These are phyloP conservation scores for Cerastis rubricosa DNA, from an alignment of 2,888 invertebrate genomes.

Conservation along the genomic window DNA sequence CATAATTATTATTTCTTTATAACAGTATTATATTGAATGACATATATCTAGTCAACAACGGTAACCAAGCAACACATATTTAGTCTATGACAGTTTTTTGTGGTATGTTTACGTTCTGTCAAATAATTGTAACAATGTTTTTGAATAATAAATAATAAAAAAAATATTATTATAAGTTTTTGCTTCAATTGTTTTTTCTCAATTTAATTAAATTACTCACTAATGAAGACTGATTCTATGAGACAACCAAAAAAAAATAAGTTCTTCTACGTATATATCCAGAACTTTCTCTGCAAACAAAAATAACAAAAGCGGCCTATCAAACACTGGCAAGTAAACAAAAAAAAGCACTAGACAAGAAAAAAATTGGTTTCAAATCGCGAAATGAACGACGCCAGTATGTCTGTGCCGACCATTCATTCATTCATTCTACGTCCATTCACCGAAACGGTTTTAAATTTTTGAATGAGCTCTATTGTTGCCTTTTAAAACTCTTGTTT, in stretches of 20 bases:
- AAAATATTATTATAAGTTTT: background rate
- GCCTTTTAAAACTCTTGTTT: constrained; percentile 62
- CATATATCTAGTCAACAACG: too few species aligned
- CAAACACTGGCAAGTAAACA: constrained; percentile 53
- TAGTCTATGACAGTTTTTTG: too few species aligned
- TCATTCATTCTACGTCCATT: constrained; percentile 70
- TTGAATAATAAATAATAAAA: too few species aligned
- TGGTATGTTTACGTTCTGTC: too few species aligned
- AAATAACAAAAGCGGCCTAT: constrained; percentile 31
- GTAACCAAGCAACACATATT: too few species aligned
- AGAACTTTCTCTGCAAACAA: constrained; percentile 49
- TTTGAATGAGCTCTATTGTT: constrained; percentile 67
- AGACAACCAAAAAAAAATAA: background rate
- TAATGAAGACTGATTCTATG: background rate
- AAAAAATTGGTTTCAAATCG: constrained; percentile 71
- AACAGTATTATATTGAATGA: too few species aligned
- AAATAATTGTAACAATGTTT: too few species aligned
- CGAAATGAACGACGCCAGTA: constrained; percentile 77
- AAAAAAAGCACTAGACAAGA: constrained; percentile 51
- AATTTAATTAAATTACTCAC: background rate
- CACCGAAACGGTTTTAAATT: constrained; percentile 64
- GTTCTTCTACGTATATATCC: background rate
- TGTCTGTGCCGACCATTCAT: constrained; percentile 75
- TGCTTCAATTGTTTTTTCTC: background rate
- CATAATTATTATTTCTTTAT: too few species aligned